phyloP scores from a whole-genome alignment of 2,888 invertebrate species.

The Aproaerema taeniolella region DNA sequence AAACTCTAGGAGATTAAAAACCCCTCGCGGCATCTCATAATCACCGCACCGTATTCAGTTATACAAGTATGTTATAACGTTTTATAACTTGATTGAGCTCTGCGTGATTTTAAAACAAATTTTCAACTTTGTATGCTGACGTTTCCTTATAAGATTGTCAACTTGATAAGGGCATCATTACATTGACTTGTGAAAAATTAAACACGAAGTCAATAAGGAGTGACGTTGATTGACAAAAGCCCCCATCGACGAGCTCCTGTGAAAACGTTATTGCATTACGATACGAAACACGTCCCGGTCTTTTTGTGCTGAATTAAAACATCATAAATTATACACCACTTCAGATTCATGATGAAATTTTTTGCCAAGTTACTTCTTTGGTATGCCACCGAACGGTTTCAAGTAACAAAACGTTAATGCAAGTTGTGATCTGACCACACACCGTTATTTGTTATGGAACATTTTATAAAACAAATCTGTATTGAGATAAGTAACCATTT shows the following conservation, averaged over 20 bases:
- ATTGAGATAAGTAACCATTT: too few relatives aligned
- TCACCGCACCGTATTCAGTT: constrained; percentile 8
- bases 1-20: constrained; percentile 55
- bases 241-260: not conserved
- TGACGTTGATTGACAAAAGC: constrained; percentile 3
- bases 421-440: too few relatives aligned
- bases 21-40: constrained; percentile 20
- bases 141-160: too few relatives aligned
- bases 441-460: too few relatives aligned
- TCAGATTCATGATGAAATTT: constrained; percentile 39
- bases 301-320: constrained; percentile 47
- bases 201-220: not conserved
- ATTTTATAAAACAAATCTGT: too few relatives aligned
- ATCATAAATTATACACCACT: constrained; percentile 45
- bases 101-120: constrained; percentile 2
- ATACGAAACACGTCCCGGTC: constrained; percentile 27
- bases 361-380: too few relatives aligned
- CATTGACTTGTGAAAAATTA: not conserved
- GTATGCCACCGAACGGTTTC: too few relatives aligned
- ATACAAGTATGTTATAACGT: constrained; percentile 10
- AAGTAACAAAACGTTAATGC: too few relatives aligned
- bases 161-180: constrained; percentile 1
- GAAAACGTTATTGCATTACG: constrained; percentile 17
- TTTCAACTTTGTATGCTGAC: not conserved
- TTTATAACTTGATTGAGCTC: constrained; percentile 10